phyloP scores from a whole-genome alignment of 2,888 invertebrate species.

The Amiota mariae region DNA sequence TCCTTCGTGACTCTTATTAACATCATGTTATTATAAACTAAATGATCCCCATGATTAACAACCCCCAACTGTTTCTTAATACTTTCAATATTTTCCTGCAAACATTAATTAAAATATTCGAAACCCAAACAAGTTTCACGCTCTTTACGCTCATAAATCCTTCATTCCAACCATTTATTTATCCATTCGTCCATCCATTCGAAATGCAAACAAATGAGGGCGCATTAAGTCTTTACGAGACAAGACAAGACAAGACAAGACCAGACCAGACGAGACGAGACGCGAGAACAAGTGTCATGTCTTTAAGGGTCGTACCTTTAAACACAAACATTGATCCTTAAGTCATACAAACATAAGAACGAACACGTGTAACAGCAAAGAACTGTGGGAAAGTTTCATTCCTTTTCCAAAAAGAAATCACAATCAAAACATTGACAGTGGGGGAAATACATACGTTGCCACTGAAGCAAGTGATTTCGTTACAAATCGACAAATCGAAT shows the following conservation, averaged over 20 bases:
- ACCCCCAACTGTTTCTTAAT: no score
- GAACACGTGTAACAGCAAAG: constrained; percentile 16
- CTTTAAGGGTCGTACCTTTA: constrained; percentile 6
- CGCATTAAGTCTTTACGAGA: constrained; percentile 49
- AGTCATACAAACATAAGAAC: neutral
- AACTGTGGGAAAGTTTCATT: constrained; percentile 58
- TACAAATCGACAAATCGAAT: constrained; percentile 10
- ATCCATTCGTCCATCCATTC: neutral
- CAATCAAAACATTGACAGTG: constrained; percentile 44
- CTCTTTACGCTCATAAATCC: constrained; percentile 9
- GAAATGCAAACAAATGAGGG: constrained; percentile 44
- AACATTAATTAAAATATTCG: constrained; percentile 62
- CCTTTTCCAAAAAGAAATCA: constrained; percentile 39
- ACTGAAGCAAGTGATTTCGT: constrained; percentile 55
- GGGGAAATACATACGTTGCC: neutral
- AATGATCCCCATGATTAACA: no score
- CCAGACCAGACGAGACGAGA: constrained; percentile 41
- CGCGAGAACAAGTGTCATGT: constrained; percentile 53
- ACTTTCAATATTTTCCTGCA: neutral
- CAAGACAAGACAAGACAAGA: constrained; percentile 31
- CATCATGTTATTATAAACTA: no score
- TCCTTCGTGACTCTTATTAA: no score
- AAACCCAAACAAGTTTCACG: constrained; percentile 38
- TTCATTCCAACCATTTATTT: neutral
- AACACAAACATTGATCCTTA: constrained; percentile 13